Evolutionary conservation across 2,797 vertebrate genomes (phyloP).

Genomic region (Falco biarmicus): DNA sequence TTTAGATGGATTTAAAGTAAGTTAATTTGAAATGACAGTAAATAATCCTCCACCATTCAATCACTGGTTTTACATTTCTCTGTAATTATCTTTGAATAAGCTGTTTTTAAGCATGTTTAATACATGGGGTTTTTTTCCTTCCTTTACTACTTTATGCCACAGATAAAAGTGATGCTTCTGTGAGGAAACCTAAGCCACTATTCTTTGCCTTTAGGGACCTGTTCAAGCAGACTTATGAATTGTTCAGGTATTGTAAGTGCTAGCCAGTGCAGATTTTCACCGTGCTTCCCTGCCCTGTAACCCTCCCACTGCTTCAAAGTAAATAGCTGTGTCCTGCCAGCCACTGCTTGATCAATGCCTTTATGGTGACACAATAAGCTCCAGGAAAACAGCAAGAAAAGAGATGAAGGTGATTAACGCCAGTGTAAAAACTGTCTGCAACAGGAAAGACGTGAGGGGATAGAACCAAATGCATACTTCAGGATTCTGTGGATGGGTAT

Average conservation of each 20-base stretch:
- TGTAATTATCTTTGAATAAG: constrained; percentile 61
- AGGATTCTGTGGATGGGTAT: not conserved
- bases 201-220: constrained; percentile 61
- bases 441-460: not conserved
- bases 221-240: constrained; percentile 61
- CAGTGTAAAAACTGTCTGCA: not conserved
- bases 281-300: constrained; percentile 12
- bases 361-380: constrained; percentile 56
- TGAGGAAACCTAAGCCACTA: constrained; percentile 56
- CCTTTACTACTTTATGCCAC: constrained; percentile 27
- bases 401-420: constrained; percentile 56
- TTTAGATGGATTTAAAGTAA: constrained; percentile 53
- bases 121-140: constrained; percentile 12
- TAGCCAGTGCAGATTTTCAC: constrained; percentile 57
- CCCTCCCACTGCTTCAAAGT: constrained; percentile 54
- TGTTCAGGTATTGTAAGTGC: constrained; percentile 52
- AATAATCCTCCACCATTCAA: constrained; percentile 37
- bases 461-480: not conserved
- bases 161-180: constrained; percentile 61
- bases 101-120: constrained; percentile 32
- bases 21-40: constrained; percentile 62
- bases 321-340: constrained; percentile 64
- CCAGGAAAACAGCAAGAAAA: constrained; percentile 49
- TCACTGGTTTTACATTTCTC: constrained; percentile 46
- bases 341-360: constrained; percentile 64